phyloP scores from a whole-genome alignment of 2,888 invertebrate species.

The Spisula subtruncata region DNA sequence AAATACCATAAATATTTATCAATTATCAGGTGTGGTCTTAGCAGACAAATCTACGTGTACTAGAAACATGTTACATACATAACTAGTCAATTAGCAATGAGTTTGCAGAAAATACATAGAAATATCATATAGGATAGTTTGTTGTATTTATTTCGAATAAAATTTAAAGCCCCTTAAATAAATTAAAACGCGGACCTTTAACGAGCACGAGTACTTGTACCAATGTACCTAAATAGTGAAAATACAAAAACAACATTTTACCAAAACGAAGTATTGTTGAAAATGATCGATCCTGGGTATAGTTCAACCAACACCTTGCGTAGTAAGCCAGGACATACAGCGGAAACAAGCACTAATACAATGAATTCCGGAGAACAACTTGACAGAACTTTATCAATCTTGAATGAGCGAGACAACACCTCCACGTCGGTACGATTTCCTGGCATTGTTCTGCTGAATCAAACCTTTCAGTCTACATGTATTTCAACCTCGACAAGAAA shows the following conservation, averaged over 20 bases:
- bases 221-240: neutral
- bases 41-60: neutral
- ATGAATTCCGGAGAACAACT: conserved; percentile 43
- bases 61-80: neutral
- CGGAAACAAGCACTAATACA: conserved; percentile 60
- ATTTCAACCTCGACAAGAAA: neutral
- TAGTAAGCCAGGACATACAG: conserved; percentile 55
- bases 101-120: neutral
- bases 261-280: conserved; percentile 55
- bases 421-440: neutral
- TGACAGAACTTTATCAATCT: neutral
- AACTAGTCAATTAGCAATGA: neutral
- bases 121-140: neutral
- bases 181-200: too few species aligned
- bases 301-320: conserved; percentile 56
- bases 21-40: neutral
- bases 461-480: neutral
- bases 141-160: neutral
- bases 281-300: conserved; percentile 37
- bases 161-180: too few species aligned
- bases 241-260: conserved; percentile 36
- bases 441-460: neutral
- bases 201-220: too few species aligned
- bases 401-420: too few species aligned
- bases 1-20: too few species aligned